Conservation (phyloP, 2,888 invertebrate species). For the Ecliptopera silaceata region DNA sequence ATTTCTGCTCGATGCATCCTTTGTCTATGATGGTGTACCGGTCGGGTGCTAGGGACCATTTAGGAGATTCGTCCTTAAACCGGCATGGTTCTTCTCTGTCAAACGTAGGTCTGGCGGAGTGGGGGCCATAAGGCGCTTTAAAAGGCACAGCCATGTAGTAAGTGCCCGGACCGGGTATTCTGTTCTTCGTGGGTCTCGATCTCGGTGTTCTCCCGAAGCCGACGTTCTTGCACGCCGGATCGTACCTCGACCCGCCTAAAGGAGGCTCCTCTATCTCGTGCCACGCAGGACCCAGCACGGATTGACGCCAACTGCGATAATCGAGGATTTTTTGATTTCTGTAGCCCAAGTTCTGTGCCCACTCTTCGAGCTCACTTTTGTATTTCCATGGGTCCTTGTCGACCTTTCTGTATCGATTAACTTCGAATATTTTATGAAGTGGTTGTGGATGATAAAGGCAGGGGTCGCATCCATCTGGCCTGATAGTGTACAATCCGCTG, state of each 20-base stretch:
- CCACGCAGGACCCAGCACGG: conserved; percentile 68
- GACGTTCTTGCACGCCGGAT: conserved; percentile 60
- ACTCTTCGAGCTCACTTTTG: conserved; percentile 68
- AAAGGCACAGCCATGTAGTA: conserved; percentile 60
- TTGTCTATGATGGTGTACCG: conserved; percentile 67
- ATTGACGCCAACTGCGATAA: conserved; percentile 50
- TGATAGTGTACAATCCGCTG: conserved; percentile 51
- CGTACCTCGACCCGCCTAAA: conserved; percentile 36
- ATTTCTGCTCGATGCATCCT: conserved; percentile 60
- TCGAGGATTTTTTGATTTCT: conserved; percentile 64
- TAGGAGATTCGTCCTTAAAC: conserved; percentile 54
- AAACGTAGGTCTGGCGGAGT: conserved; percentile 60
- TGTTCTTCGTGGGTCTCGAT: conserved; percentile 39
- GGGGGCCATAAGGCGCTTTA: conserved; percentile 63
- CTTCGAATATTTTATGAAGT: conserved; percentile 50
- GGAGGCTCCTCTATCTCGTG: conserved; percentile 43
- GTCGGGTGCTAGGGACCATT: conserved; percentile 67
- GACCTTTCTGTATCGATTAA: conserved; percentile 44
- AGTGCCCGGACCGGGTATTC: conserved; percentile 63
- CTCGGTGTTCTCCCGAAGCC: conserved; percentile 64
- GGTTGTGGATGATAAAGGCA: conserved; percentile 59
- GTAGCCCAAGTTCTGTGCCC: conserved; percentile 70
- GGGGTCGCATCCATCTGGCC: conserved; percentile 60
- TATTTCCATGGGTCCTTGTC: conserved; percentile 67
- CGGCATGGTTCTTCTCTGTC: conserved; percentile 67